Evolutionary conservation across 2,113 vertebrate species (phyloP).

Genomic region (Halichoeres trimaculatus): DNA sequence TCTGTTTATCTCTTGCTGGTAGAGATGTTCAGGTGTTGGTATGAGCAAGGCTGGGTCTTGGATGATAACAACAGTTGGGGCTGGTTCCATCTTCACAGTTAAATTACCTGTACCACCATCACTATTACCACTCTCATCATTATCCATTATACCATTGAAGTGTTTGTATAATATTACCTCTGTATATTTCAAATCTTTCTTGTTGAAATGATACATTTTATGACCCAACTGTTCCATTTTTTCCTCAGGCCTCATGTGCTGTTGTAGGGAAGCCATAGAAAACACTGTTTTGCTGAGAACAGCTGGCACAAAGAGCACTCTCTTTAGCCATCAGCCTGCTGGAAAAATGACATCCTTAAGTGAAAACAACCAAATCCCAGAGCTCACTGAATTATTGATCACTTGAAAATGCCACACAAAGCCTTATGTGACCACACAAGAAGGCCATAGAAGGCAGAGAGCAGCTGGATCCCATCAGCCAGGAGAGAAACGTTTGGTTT

Average conservation of each 20-base stretch:
- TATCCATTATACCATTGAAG: not conserved
- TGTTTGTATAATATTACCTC: not conserved
- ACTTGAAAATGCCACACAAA: conserved; percentile 60
- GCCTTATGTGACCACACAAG: conserved; percentile 48
- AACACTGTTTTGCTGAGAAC: not conserved
- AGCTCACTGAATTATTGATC: conserved; percentile 68
- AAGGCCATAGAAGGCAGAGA: not conserved
- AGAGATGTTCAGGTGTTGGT: not conserved
- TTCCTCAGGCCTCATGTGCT: not conserved
- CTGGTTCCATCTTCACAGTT: not conserved
- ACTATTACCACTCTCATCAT: too few species aligned
- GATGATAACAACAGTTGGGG: too few species aligned
- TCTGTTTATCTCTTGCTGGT: not conserved
- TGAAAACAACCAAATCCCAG: conserved; percentile 67
- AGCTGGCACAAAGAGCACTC: not conserved
- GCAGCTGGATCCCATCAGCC: conserved; percentile 16
- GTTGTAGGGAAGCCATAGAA: not conserved
- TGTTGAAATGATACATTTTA: not conserved
- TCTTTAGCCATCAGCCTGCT: conserved; percentile 24
- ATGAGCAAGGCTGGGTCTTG: not conserved
- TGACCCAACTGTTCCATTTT: not conserved
- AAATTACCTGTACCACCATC: not conserved
- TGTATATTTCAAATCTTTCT: not conserved
- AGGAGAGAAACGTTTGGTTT: conserved; percentile 11
- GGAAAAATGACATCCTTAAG: conserved; percentile 48